Evolutionary conservation across 2,113 vertebrate genomes (phyloP).

Genomic region (Callaeas wilsoni): DNA sequence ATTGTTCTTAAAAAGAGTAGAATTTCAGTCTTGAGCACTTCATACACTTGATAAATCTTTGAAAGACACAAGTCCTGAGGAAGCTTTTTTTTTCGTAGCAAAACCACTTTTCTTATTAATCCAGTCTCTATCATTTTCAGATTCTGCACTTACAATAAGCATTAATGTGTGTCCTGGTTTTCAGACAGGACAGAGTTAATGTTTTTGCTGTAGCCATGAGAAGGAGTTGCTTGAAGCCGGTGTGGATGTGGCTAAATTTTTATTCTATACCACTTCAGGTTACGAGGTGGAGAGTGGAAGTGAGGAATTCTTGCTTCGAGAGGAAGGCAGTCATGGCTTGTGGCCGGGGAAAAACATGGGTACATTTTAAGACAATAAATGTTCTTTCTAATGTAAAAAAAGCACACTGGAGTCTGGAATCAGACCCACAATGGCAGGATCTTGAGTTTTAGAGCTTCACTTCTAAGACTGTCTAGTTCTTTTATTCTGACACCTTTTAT

Average conservation of each 20-base stretch:
- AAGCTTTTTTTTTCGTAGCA: background rate
- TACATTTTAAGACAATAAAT: background rate
- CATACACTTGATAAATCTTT: fast-evolving
- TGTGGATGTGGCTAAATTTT: background rate
- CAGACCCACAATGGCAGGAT: background rate
- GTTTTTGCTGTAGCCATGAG: too few species aligned
- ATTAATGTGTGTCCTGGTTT: fast-evolving
- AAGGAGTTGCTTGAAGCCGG: fast-evolving
- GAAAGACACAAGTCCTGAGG: background rate
- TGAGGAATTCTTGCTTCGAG: fast-evolving
- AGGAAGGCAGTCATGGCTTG: fast-evolving
- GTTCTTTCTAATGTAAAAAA: background rate
- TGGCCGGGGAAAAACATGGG: background rate
- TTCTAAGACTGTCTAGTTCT: background rate
- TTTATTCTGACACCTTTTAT: background rate
- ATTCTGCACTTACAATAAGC: fast-evolving
- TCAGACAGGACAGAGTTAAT: background rate
- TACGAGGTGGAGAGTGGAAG: background rate
- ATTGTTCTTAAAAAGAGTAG: background rate
- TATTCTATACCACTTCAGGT: background rate
- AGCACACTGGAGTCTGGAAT: background rate
- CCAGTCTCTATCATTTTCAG: background rate
- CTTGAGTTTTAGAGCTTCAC: background rate
- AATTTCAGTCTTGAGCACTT: background rate
- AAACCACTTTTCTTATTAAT: background rate